A percentile compares a stretch with the other conserved stretches of the same genome.
Evolutionary conservation across 2,888 invertebrate genomes (phyloP).

Genomic region (Meandrusa payeni): DNA sequence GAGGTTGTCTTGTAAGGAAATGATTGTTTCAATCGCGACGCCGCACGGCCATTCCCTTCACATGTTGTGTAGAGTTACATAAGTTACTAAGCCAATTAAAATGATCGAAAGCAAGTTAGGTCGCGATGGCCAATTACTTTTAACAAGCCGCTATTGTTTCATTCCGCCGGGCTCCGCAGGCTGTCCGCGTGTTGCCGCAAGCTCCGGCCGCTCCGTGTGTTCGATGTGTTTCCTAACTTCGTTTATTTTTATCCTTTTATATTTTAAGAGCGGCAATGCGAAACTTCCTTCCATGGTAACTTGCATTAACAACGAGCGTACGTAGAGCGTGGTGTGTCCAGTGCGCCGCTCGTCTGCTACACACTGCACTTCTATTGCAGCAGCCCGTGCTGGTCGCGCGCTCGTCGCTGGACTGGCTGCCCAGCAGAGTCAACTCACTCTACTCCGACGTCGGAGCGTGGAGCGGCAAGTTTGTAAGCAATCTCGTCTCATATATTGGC

Average conservation of each 20-base stretch:
- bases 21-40: too few relatives aligned
- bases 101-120: conserved; percentile 12
- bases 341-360: too few relatives aligned
- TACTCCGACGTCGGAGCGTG: conserved; percentile 75
- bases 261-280: conserved; percentile 17
- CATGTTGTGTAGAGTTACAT: too few relatives aligned
- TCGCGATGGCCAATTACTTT: conserved; percentile 6
- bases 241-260: conserved; percentile 14
- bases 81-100: conserved; percentile 19
- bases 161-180: too few relatives aligned
- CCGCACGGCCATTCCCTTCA: too few relatives aligned
- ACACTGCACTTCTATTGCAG: conserved; percentile 37
- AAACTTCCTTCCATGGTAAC: conserved; percentile 26
- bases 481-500: too few relatives aligned
- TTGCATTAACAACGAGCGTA: not conserved
- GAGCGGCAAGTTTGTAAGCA: conserved; percentile 71
- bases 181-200: not conserved
- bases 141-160: conserved; percentile 11
- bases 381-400: conserved; percentile 69
- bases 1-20: too few relatives aligned
- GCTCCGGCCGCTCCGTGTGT: too few relatives aligned
- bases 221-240: conserved; percentile 9
- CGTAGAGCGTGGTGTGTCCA: not conserved
- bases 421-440: conserved; percentile 68
- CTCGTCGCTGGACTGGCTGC: conserved; percentile 73